Conservation (phyloP, 2,888 invertebrate species). For the Panorpa germanica region DNA sequence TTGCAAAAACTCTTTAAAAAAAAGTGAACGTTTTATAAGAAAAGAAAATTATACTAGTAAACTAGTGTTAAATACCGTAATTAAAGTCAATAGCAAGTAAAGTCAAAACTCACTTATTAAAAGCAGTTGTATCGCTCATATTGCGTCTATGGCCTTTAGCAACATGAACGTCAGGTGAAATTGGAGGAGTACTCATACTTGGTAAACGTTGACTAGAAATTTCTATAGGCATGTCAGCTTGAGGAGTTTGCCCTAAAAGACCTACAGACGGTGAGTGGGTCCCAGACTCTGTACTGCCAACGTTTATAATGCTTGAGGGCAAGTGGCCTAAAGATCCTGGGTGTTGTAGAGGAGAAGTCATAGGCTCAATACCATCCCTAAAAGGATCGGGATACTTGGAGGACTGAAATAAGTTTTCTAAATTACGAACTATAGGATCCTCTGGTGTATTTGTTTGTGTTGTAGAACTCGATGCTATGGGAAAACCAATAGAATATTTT, state of each 20-base stretch:
- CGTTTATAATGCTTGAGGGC: no score
- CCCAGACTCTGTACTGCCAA: no score
- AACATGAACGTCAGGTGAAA: no score
- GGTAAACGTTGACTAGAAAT: no score
- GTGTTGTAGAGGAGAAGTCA: no score
- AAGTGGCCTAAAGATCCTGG: conserved; percentile 15
- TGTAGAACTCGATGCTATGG: conserved; percentile 9
- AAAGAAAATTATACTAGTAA: conserved; percentile 10
- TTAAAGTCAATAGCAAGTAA: conserved; percentile 7
- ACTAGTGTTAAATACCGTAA: conserved; percentile 9
- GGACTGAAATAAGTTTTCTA: conserved; percentile 42
- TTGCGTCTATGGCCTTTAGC: conserved; percentile 63
- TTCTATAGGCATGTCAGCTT: no score
- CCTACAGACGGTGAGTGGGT: no score
- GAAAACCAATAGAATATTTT: conserved; percentile 9
- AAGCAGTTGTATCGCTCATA: conserved; percentile 69
- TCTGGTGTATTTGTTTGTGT: not conserved
- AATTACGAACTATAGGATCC: conserved; percentile 18
- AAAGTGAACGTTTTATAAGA: conserved; percentile 12
- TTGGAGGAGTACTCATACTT: conserved; percentile 17
- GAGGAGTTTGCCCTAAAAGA: no score
- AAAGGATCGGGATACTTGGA: conserved; percentile 53
- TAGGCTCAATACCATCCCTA: conserved; percentile 28
- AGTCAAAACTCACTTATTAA: conserved; percentile 42
- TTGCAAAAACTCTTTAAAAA: conserved; percentile 42